phyloP scores from a whole-genome alignment of 2,888 invertebrate species.

The Perdita meconis region DNA sequence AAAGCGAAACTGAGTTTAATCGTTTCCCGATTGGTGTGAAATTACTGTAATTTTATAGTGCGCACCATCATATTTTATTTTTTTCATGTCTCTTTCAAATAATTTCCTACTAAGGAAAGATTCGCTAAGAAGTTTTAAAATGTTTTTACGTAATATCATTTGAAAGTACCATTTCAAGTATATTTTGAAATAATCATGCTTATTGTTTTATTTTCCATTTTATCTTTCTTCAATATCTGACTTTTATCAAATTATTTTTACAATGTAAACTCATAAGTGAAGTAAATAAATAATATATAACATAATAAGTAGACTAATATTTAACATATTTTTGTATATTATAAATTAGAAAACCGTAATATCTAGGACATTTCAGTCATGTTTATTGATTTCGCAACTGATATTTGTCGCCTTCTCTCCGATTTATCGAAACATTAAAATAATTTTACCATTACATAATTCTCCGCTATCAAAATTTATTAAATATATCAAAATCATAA shows the following conservation, averaged over 20 bases:
- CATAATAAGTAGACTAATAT: neutral
- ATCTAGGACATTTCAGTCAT: neutral
- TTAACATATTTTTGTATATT: neutral
- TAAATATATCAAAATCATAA: neutral
- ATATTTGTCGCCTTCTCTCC: neutral
- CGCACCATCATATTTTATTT: neutral
- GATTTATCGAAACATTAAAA: neutral
- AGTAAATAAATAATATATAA: too few species aligned
- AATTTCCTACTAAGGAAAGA: neutral
- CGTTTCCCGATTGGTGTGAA: slow-evolving; percentile 37
- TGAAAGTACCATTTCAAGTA: too few species aligned
- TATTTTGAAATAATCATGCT: too few species aligned
- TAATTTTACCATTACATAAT: neutral
- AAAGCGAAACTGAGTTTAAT: slow-evolving; percentile 14
- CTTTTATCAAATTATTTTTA: too few species aligned
- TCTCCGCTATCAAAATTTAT: neutral
- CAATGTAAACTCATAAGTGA: too few species aligned
- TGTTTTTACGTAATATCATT: too few species aligned
- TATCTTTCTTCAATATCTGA: too few species aligned
- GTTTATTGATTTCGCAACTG: neutral
- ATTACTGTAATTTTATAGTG: slow-evolving; percentile 47
- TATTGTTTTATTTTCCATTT: too few species aligned
- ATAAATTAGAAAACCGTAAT: neutral
- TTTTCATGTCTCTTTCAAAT: neutral
- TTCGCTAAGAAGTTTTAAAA: too few species aligned